phyloP scores from a whole-genome alignment of 2,888 invertebrate genomes.

The Synanthedon andrenaeformis region DNA sequence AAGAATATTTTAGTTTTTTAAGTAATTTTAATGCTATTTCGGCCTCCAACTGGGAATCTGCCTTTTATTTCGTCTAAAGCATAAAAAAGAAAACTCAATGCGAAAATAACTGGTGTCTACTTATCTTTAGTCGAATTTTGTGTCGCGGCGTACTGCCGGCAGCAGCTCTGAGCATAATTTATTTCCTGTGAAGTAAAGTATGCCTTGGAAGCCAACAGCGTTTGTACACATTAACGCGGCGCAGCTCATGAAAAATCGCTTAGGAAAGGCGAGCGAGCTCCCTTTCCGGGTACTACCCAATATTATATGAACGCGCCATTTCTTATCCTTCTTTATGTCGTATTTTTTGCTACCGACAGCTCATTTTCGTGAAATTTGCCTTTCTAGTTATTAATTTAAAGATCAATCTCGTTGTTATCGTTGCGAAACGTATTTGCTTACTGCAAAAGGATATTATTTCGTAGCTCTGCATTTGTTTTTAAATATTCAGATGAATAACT shows the following conservation, averaged over 20 bases:
- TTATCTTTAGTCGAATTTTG: conserved; percentile 45
- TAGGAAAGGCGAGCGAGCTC: conserved; percentile 42
- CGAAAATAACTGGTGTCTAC: conserved; percentile 25
- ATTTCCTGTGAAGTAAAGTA: conserved; percentile 62
- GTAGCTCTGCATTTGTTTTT: no score
- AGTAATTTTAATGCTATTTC: no score
- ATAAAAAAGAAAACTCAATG: conserved; percentile 19
- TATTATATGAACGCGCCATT: conserved; percentile 23
- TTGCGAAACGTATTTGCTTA: no score
- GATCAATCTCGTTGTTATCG: no score
- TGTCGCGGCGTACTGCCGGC: conserved; percentile 27
- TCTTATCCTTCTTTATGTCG: conserved; percentile 13
- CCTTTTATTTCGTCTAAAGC: background rate
- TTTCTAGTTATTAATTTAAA: no score
- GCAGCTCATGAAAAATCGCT: conserved; percentile 68
- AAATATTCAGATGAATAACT: no score
- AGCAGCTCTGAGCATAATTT: conserved; percentile 54
- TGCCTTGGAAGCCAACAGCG: conserved; percentile 46
- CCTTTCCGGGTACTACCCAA: conserved; percentile 7
- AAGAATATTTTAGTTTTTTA: no score
- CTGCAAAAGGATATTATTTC: no score
- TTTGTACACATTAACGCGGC: conserved; percentile 65
- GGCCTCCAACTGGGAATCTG: no score
- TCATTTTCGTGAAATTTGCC: background rate
- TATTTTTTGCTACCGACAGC: background rate